Evolutionary conservation across 2,888 invertebrate species (phyloP), one percentile per base, ranked within the genome.

Genomic region (Heliconius hortense): DNA sequence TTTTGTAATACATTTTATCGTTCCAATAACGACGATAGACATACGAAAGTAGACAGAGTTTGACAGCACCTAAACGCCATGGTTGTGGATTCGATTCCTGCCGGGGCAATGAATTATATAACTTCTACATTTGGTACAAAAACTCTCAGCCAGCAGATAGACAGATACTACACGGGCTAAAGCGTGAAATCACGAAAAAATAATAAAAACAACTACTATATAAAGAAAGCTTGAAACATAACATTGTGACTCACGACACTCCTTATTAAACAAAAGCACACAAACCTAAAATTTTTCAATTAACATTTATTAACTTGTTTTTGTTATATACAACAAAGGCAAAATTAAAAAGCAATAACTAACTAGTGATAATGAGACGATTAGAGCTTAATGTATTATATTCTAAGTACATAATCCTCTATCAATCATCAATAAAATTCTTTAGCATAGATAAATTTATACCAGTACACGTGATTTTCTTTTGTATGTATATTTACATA

Each of bases 361-460:
- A 35, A 70, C 7, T 31, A 59, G 1, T 60, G 39, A 71, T 71
- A 60, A 60, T 60, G 10, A n/a, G 59, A 59, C 26, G n/a, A 71
- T 66, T 26, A 39, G 39, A 59, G 24, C 60, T 71, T 26, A 39
- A 71, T 26, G 35, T 39, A 59, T 71, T 60, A 60, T 24, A 43
- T 71, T 26, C 24, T 35, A 71, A 71, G 59, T 60, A 71, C 39
- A 18, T 71, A 71, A 71, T 26, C 60, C 15, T n/a, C 28, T 28
- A 73, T 53, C 64, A 66, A 73, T 62, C 31, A 68, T 62, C 31
- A 69, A 62, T 62, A 13, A 74, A 74, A 28, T 63, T 60, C 62
- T 72, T 63, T 68, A 76, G 80, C 74, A 71, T 35, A 76, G 59
- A 60, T 71, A 60, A 69, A 75, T 43, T 10, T 60, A 18, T 60